Evolutionary conservation across 1,140 invertebrate species (phyloP).

Genomic region (Megathymus violae): DNA sequence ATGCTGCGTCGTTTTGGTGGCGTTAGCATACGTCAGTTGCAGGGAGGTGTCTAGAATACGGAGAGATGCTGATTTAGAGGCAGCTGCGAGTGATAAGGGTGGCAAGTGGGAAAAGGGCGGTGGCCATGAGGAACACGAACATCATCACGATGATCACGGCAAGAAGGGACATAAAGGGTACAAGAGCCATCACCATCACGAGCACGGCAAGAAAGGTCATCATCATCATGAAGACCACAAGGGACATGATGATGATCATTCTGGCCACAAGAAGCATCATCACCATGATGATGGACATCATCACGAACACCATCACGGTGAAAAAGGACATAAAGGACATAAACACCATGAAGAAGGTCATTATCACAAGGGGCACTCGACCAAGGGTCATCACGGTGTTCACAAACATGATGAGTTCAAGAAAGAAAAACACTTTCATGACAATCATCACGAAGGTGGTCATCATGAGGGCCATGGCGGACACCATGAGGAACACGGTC

Average conservation of each 20-base stretch:
- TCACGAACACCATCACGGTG: slow-evolving; percentile 88
- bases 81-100: slow-evolving; percentile 83
- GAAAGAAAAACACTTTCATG: slow-evolving; percentile 86
- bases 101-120: slow-evolving; percentile 84
- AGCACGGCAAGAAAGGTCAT: slow-evolving; percentile 88
- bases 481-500: slow-evolving; percentile 87
- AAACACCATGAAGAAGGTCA: slow-evolving; percentile 85
- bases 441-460: slow-evolving; percentile 89
- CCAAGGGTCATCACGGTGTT: slow-evolving; percentile 89
- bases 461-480: slow-evolving; percentile 86
- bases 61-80: slow-evolving; percentile 81
- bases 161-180: slow-evolving; percentile 84
- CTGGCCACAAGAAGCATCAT: slow-evolving; percentile 89
- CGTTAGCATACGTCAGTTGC: slow-evolving; percentile 66
- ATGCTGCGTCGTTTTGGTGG: slow-evolving; percentile 63
- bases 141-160: slow-evolving; percentile 74
- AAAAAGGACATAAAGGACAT: slow-evolving; percentile 86
- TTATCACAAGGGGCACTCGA: slow-evolving; percentile 90
- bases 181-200: slow-evolving; percentile 86
- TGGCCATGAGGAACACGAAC: slow-evolving; percentile 84
- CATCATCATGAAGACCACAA: slow-evolving; percentile 88
- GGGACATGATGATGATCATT: slow-evolving; percentile 88
- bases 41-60: slow-evolving; percentile 57
- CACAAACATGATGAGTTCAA: slow-evolving; percentile 90
- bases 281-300: slow-evolving; percentile 89